Percentiles rank a stretch among this genome's conserved stretches.
phyloP scores from a whole-genome alignment of 2,113 vertebrate genomes.

The Hipposideros armiger region DNA sequence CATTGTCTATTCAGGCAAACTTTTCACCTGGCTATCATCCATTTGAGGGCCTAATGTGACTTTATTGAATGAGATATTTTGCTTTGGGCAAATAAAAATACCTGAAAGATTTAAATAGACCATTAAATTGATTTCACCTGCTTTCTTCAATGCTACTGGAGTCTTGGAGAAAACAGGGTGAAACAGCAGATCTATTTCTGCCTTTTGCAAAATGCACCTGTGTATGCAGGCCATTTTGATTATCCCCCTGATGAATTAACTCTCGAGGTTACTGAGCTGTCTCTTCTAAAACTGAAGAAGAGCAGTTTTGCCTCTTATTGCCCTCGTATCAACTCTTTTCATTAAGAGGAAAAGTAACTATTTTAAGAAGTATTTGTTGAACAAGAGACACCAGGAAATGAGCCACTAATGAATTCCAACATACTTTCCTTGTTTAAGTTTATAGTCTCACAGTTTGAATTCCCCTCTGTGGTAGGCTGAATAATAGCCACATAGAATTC shows the following conservation, averaged over 20 bases:
- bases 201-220: conserved; percentile 67
- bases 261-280: conserved; percentile 15
- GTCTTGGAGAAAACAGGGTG: conserved; percentile 66
- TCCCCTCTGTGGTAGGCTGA: neutral
- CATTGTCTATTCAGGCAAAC: conserved; percentile 52
- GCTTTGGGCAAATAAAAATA: conserved; percentile 79
- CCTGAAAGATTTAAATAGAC: conserved; percentile 80
- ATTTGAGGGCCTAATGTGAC: conserved; percentile 40
- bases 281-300: neutral
- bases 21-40: conserved; percentile 70
- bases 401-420: neutral
- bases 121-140: conserved; percentile 81
- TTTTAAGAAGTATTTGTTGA: neutral
- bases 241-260: conserved; percentile 66
- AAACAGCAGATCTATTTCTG: conserved; percentile 77
- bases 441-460: neutral
- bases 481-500: neutral
- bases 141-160: conserved; percentile 61
- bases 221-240: conserved; percentile 64
- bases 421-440: neutral
- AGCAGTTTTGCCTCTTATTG: neutral
- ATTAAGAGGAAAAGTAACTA: neutral
- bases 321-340: neutral
- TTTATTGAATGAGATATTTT: conserved; percentile 75
- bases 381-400: neutral